phyloP scores from a whole-genome alignment of 2,113 vertebrate species.

The Tinamus guttatus region DNA sequence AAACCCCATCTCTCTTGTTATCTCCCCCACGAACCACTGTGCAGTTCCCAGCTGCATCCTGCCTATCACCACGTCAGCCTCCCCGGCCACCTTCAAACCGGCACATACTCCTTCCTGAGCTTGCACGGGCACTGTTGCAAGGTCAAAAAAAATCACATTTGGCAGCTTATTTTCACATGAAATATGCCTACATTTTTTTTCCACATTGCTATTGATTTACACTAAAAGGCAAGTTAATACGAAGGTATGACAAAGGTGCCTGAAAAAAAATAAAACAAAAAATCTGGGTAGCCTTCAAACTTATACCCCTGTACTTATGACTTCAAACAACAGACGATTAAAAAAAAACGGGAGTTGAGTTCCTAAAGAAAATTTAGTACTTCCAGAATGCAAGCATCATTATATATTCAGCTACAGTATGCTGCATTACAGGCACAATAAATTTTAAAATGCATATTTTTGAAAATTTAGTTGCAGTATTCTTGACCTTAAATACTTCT shows the following conservation, averaged over 20 bases:
- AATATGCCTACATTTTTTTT: fast-evolving
- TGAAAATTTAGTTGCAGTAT: neutral
- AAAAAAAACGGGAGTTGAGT: neutral
- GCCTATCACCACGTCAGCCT: neutral
- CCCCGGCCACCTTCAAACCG: neutral
- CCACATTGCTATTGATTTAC: neutral
- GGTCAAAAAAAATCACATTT: neutral
- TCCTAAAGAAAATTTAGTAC: neutral
- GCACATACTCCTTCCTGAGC: neutral
- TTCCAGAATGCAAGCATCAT: neutral
- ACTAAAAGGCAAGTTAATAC: neutral
- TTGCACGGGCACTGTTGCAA: neutral
- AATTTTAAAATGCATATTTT: neutral
- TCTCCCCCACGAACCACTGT: fast-evolving
- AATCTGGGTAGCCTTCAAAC: neutral
- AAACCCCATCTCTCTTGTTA: neutral
- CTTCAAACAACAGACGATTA: neutral
- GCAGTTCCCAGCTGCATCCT: neutral
- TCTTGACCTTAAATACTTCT: neutral
- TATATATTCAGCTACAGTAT: neutral
- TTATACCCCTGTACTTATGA: neutral
- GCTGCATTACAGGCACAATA: neutral
- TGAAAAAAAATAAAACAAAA: neutral
- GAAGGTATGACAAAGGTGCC: neutral
- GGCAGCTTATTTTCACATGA: neutral